Evolutionary conservation across 1,140 invertebrate species (phyloP), one percentile per base, ranked within the genome.

Genomic region (Zophobas morio): DNA sequence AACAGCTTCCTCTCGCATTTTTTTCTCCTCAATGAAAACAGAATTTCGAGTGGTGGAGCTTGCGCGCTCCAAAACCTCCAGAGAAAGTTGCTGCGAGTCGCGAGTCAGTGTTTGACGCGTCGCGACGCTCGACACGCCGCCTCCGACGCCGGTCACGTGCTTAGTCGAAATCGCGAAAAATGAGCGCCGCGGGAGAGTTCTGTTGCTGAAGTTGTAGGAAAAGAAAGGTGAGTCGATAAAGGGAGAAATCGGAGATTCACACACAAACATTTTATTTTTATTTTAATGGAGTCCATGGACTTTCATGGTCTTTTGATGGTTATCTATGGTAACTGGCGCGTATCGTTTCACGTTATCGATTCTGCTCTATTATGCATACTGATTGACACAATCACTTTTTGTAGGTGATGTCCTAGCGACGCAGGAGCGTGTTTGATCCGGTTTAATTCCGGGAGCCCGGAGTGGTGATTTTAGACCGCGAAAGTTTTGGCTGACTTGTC

Each of bases 81-180:
- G 60, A 36, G 60, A 66, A 66, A 66, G 60, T 66, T 66, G 40
- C 36, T 42, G 37, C 37, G 60, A 66, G 39, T 66, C 42, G 37
- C n/a, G 42, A 37, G 60, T 1, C 60, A 66, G 60, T 66, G 60
- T 66, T n/a, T 42, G 33, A 66, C 37, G 6, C 60, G 60, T 66
- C 60, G 60, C 60, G 60, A 66, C 60, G 60, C 39, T 32, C 4
- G 33, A 0, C 20, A 66, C 60, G 60, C 40, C 60, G 60, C 60
- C 35, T 34, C 5, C 37, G 37, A 66, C 60, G 33, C 33, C 39
- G 8, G 60, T 42, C 60, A 66, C 60, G 60, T 66, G 60, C 2
- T 42, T 63, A 35, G 34, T 46, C 42, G 42, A 46, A 46, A 5
- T 42, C 60, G 60, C 32, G 54, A 35, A 4, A 51, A 46, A 46